These are phyloP conservation scores for Drosophila athabasca DNA, from an alignment of 1,140 invertebrate species.

Conservation along the genomic window DNA sequence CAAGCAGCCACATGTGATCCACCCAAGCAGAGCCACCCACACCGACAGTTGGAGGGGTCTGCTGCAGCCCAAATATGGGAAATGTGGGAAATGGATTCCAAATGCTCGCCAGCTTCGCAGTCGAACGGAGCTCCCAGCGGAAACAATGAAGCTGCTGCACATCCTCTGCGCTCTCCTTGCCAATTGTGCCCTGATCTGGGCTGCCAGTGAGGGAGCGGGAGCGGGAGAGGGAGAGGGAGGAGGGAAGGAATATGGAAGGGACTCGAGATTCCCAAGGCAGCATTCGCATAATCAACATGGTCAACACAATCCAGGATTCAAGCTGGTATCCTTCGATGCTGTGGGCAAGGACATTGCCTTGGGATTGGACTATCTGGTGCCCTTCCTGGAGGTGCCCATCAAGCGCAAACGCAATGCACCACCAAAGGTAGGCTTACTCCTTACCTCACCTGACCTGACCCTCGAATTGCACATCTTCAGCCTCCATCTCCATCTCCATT, in stretches of 20 bases:
- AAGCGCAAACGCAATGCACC: slow-evolving; percentile 58
- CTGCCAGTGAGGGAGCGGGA: slow-evolving; percentile 33
- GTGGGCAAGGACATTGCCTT: slow-evolving; percentile 62
- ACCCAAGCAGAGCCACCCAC: no score
- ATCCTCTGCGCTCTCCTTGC: slow-evolving; percentile 31
- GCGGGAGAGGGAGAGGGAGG: slow-evolving; percentile 6
- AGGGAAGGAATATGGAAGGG: background rate
- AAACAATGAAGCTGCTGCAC: slow-evolving; percentile 47
- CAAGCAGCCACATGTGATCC: no score
- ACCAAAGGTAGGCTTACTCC: slow-evolving; percentile 35
- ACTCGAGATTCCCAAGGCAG: slow-evolving; percentile 13
- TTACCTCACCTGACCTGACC: no score
- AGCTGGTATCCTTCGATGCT: slow-evolving; percentile 64
- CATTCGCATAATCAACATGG: slow-evolving; percentile 4
- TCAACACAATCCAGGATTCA: slow-evolving; percentile 32
- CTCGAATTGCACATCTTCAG: no score
- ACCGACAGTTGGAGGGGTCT: no score
- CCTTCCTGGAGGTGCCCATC: slow-evolving; percentile 72
- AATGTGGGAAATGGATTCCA: slow-evolving; percentile 28
- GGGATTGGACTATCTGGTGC: slow-evolving; percentile 69
- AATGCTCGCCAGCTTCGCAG: slow-evolving; percentile 33
- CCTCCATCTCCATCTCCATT: no score
- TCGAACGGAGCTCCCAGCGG: slow-evolving; percentile 34
- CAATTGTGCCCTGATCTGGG: slow-evolving; percentile 28
- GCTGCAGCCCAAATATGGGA: no score